Base-by-base conservation (phyloP, 2,797 vertebrate genomes). In the Lagodon rhomboides region DNA sequence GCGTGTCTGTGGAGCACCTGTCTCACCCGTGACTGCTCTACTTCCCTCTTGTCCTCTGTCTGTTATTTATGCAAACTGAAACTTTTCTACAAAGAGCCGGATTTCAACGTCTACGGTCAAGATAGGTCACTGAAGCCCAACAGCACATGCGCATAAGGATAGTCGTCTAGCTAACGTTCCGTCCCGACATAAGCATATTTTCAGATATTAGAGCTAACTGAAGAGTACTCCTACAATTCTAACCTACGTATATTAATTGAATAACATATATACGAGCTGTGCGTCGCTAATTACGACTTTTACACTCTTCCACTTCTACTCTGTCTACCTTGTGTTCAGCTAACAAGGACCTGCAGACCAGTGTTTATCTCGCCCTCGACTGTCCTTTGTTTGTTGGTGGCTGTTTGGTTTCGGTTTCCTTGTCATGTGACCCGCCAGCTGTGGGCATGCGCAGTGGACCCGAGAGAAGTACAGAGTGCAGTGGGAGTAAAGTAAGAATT, bases 81-180 rank as follows among this genome's bases (percentile, higher is more conserved):
- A 91, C 79, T 90, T 85, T 83, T 13, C 38, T 8, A 58, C 87
- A 82, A 85, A 91, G 86, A 89, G 5, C 0, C 30, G 2, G 2
- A 12, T 16, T 25, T 34, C 15, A 49, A 47, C 12, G 69, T 77
- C 5, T 7, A 5, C 0, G 1, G 23, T 67, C 75, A 84, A 92
- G 87, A 92, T 66, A 44, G 1, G 0, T 3, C 3, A 0, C 67
- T 2, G 5, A n/a, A 6, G 6, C 1, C 1, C 12, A 11, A 38
- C 17, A 0, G 1, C 10, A 1, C 7, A 25, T 0, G 27, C 73
- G 2, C 84, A 61, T 77, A 82, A 0, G 0, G 1, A 3, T 7
- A 17, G 18, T 50, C 4, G 20, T 34, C 10, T 17, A 41, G 25
- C 15, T 68, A 55, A 16, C 12, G 1, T 22, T 17, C 1, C 18